Evolutionary conservation across 92 coral and sea anemone genomes (phyloP).

Genomic region (Paragorgia papillata): DNA sequence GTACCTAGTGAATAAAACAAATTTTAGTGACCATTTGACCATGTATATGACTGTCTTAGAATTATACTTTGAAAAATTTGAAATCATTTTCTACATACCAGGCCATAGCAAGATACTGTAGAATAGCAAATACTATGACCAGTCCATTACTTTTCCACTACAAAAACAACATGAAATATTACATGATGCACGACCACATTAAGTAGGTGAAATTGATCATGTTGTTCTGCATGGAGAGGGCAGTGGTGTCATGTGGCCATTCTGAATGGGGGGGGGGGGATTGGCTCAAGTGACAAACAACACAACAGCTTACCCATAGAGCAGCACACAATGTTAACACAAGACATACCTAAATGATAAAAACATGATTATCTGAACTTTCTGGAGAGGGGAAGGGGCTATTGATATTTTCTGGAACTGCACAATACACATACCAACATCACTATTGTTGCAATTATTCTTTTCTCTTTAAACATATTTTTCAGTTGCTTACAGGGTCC

Average conservation of each 20-base stretch:
- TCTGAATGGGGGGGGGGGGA: too few species aligned
- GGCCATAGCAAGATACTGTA: constrained; percentile 96
- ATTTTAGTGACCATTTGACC: neutral
- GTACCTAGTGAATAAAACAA: constrained; percentile 63
- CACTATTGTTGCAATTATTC: constrained; percentile 92
- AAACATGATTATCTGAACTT: neutral
- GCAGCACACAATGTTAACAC: constrained; percentile 90
- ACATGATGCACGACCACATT: neutral
- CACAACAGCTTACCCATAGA: constrained; percentile 92
- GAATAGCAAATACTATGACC: constrained; percentile 85
- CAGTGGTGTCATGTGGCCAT: too few species aligned
- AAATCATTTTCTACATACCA: constrained; percentile 65
- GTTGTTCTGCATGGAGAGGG: too few species aligned
- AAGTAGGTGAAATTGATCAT: neutral
- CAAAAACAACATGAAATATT: constrained; percentile 15
- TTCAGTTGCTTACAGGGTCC: constrained; percentile 91
- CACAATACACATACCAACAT: constrained; percentile 75
- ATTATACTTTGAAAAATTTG: neutral
- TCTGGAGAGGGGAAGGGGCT: neutral
- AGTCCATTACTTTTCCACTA: constrained; percentile 92
- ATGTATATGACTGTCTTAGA: neutral
- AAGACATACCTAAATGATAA: constrained; percentile 66
- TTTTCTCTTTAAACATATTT: constrained; percentile 97
- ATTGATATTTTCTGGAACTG: neutral
- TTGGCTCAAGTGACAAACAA: too few species aligned